Evolutionary conservation across 2,888 invertebrate species (phyloP).

Genomic region (Torymus tubicola): DNA sequence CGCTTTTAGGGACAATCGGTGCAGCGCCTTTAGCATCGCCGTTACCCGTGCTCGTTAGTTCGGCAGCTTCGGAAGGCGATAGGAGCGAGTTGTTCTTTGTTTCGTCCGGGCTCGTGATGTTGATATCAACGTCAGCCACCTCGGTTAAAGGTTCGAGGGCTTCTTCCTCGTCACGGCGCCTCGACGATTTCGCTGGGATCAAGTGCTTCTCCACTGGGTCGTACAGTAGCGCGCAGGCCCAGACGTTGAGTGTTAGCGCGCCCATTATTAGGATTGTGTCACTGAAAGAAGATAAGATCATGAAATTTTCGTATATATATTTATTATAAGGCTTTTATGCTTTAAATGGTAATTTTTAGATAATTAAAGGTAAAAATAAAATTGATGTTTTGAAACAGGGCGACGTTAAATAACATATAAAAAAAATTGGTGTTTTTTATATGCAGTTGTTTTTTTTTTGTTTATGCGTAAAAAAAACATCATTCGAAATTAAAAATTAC

Average conservation of each 20-base stretch:
- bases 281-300: conserved; percentile 76
- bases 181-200: conserved; percentile 73
- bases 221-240: conserved; percentile 90
- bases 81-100: conserved; percentile 64
- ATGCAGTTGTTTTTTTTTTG: too few species aligned
- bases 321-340: too few species aligned
- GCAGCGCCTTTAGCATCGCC: conserved; percentile 57
- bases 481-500: too few species aligned
- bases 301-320: too few species aligned
- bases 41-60: background rate
- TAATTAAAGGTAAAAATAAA: too few species aligned
- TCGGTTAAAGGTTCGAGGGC: conserved; percentile 48
- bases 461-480: too few species aligned
- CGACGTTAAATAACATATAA: too few species aligned
- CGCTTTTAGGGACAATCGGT: conserved; percentile 78
- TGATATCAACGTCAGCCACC: conserved; percentile 63
- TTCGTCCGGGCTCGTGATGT: conserved; percentile 67
- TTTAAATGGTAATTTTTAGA: too few species aligned
- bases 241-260: conserved; percentile 88
- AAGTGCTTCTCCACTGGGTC: conserved; percentile 90
- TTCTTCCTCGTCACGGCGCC: conserved; percentile 19
- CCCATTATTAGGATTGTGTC: conserved; percentile 90
- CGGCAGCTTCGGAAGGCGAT: conserved; percentile 42
- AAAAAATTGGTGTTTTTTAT: too few species aligned
- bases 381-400: too few species aligned